Evolutionary conservation across 2,888 invertebrate genomes (phyloP).

Genomic region (Tipula lateralis): DNA sequence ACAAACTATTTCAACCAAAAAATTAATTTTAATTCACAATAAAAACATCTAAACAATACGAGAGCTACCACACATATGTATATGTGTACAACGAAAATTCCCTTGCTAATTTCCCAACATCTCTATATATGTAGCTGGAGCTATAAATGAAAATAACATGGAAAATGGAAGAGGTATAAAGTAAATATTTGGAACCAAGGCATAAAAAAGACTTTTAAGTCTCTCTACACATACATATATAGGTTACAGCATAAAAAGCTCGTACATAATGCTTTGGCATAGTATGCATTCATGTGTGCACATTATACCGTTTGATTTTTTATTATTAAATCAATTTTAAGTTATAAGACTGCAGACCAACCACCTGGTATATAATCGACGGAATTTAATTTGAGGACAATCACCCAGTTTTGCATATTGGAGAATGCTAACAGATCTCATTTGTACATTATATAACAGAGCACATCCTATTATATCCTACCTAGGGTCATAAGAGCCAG

Average conservation of each 20-base stretch:
- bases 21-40: conserved; percentile 19
- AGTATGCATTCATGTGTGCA: not conserved
- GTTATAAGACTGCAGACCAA: no score
- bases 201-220: not conserved
- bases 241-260: not conserved
- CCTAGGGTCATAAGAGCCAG: no score
- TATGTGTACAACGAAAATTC: not conserved
- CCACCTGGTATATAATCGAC: no score
- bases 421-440: no score
- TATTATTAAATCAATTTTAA: not conserved
- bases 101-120: conserved; percentile 24
- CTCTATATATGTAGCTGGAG: not conserved
- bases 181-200: conserved; percentile 11
- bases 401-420: no score
- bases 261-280: not conserved
- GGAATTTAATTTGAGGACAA: no score
- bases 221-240: not conserved
- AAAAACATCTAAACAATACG: conserved; percentile 2
- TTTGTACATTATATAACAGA: no score
- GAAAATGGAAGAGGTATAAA: not conserved
- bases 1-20: conserved; percentile 6
- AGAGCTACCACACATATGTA: not conserved
- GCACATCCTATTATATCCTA: no score
- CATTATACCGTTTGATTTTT: not conserved
- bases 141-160: not conserved